Conservation (phyloP, 2,797 vertebrate genomes). For the Chaenodraco wilsoni region DNA sequence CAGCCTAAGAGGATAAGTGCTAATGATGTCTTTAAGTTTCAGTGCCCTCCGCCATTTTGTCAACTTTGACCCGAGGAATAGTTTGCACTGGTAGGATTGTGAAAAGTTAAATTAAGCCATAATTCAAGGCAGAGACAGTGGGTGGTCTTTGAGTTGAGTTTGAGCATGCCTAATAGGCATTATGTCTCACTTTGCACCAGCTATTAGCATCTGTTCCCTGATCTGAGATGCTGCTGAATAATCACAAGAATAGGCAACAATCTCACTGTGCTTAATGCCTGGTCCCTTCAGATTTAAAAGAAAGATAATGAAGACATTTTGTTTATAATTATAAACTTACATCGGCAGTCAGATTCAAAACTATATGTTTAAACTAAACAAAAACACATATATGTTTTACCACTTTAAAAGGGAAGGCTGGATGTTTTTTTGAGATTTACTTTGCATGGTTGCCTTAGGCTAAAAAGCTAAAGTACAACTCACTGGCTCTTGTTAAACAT, state of each 20-base stretch:
- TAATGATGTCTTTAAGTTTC: slow-evolving; percentile 82
- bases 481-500: slow-evolving; percentile 29
- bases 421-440: too few relatives aligned
- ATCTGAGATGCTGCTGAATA: slow-evolving; percentile 62
- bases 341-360: slow-evolving; percentile 2
- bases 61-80: slow-evolving; percentile 75
- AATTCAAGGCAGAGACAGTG: slow-evolving; percentile 62
- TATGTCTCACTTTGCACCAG: slow-evolving; percentile 53
- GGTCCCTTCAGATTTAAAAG: slow-evolving; percentile 16
- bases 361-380: background rate
- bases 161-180: slow-evolving; percentile 63
- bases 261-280: slow-evolving; percentile 20
- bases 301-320: slow-evolving; percentile 14
- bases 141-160: slow-evolving; percentile 59
- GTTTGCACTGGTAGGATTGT: slow-evolving; percentile 65
- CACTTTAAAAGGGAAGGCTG: background rate
- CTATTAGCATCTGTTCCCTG: slow-evolving; percentile 62
- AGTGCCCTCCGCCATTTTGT: slow-evolving; percentile 44
- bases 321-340: background rate
- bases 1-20: slow-evolving; percentile 69
- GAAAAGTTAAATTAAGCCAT: slow-evolving; percentile 73
- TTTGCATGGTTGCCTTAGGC: slow-evolving; percentile 21
- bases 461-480: slow-evolving; percentile 12
- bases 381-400: background rate
- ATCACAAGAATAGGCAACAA: slow-evolving; percentile 44